Base-by-base conservation (phyloP, 1,140 invertebrate genomes). In the Vanessa tameamea region DNA sequence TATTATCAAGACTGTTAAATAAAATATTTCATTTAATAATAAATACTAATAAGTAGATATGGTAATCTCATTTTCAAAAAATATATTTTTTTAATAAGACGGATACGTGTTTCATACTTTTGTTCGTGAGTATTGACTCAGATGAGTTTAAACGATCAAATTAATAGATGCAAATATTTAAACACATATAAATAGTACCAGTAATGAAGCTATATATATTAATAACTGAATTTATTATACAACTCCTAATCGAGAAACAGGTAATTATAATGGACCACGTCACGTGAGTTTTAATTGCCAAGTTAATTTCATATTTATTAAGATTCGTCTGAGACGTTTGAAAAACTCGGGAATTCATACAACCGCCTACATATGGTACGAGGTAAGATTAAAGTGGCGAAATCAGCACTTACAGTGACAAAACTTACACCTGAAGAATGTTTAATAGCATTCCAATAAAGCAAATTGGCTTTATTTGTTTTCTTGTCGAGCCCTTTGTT, bases 351-450 rank as follows among this genome's bases (percentile, higher is more conserved):
- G 81, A 82, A 82, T 83, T 76, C 73, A 59, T 68, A 75, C 47
- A 72, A 61, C 72, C 68, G 70, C 69, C 23, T 37, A 15, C 23
- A 47, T 48, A 51, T 15, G 48, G 26, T 55, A 20, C 63, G 26
- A 47, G 37, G 55, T 43, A 26, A 61, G 47, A 9, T 72, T 50
- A 61, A 76, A 74, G 86, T 85, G 82, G 51, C 75, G 76, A 79
- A 72, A 72, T 74, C 77, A 79, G 83, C 88, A 84, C 87, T 76
- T 69, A 51, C 76, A 79, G 86, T 88, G 89, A 80, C 82, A 77
- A 81, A 85, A 76, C 72, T 80, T 71, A 78, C 78, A 57, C 61
- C 63, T 78, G 63, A 81, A 80, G 86, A 83, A 81, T 61, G 83
- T 57, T 68, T 83, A 85, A 83, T 82, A 75, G 77, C 84, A 85